Evolutionary conservation across 2,113 vertebrate genomes (phyloP).

Genomic region (Pteronura brasiliensis): DNA sequence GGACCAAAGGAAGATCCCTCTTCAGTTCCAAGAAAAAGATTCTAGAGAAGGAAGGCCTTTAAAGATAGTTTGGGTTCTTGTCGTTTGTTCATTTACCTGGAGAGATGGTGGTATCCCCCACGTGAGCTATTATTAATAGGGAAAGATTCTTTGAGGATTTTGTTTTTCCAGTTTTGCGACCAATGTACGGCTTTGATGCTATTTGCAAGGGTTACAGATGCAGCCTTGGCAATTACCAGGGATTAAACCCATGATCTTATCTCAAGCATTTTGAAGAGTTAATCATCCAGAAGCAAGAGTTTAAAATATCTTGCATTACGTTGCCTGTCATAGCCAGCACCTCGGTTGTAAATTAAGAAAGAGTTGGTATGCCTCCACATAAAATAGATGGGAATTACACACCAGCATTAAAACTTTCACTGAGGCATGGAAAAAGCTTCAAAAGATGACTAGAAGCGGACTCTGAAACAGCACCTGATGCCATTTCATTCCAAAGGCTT

Average conservation of each 20-base stretch:
- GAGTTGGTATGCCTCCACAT: background rate
- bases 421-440: background rate
- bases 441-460: background rate
- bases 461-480: background rate
- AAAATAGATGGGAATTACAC: background rate
- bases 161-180: background rate
- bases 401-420: background rate
- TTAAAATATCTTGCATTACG: background rate
- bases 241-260: constrained; percentile 42
- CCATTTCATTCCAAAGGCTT: background rate
- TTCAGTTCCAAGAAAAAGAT: background rate
- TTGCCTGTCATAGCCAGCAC: background rate
- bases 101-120: background rate
- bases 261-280: constrained; percentile 31
- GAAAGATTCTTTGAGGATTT: background rate
- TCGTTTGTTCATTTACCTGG: background rate
- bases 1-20: background rate
- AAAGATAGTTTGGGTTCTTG: background rate
- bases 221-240: background rate
- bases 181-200: background rate
- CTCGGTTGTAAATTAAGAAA: background rate
- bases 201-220: background rate
- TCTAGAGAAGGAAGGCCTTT: background rate
- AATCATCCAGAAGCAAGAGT: constrained; percentile 30
- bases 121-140: background rate